A percentile compares a stretch with the other conserved stretches of the same genome.
Conservation (phyloP, 2,797 vertebrate species). For the Schizothorax lantsangensis region DNA sequence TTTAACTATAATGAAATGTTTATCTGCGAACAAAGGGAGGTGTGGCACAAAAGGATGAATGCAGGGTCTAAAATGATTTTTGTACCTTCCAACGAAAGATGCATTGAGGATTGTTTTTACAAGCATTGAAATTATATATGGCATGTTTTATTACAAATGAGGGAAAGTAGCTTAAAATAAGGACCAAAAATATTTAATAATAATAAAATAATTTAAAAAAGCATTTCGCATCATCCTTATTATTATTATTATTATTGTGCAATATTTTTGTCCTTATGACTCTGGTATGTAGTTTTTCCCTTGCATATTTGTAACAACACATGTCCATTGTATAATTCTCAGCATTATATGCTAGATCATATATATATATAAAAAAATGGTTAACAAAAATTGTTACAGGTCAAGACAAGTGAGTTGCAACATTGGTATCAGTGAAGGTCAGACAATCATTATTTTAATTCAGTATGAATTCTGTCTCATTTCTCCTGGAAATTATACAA, state of each 20-base stretch:
- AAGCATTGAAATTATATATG: background rate
- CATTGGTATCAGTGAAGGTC: background rate
- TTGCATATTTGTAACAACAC: background rate
- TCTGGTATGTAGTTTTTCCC: background rate
- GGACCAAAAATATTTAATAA: background rate
- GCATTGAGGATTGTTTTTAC: background rate
- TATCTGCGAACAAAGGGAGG: conserved; percentile 23
- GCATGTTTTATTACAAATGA: background rate
- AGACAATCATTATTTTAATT: background rate
- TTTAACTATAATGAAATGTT: background rate
- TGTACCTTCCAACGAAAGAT: background rate
- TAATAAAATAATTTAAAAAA: background rate
- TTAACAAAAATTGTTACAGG: background rate
- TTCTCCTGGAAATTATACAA: background rate
- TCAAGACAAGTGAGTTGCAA: background rate
- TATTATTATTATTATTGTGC: background rate
- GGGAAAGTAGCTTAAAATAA: background rate
- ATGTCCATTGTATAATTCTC: background rate
- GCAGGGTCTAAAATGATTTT: background rate
- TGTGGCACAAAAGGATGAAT: conserved; percentile 7
- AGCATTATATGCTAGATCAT: background rate
- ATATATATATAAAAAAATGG: background rate
- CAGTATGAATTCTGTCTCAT: background rate
- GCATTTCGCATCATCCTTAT: background rate
- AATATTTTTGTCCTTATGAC: background rate